These are phyloP conservation scores for Meleagris gallopavo DNA, from an alignment of 2,113 vertebrate genomes.

Conservation along the genomic window DNA sequence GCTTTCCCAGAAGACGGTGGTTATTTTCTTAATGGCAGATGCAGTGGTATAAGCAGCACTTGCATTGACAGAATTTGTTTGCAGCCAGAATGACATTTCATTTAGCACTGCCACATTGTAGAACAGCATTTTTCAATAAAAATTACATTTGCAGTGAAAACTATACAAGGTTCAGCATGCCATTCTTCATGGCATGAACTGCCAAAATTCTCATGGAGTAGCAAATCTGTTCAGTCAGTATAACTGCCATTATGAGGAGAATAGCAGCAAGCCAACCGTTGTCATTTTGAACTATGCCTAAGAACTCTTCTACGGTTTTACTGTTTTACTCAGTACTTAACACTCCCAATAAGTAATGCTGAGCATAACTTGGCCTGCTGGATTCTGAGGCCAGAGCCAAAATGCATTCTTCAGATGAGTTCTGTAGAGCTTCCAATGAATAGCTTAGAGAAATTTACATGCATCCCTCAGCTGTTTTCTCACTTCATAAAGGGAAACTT, in stretches of 20 bases:
- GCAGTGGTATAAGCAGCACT: constrained; percentile 23
- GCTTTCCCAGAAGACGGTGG: constrained; percentile 34
- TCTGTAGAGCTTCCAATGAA: neutral
- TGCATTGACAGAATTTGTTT: constrained; percentile 60
- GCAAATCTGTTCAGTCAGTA: neutral
- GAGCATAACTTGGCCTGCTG: neutral
- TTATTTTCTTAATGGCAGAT: constrained; percentile 47
- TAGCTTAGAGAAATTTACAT: neutral
- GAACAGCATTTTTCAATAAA: constrained; percentile 33
- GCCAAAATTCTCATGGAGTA: constrained; percentile 39
- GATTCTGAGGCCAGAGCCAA: neutral
- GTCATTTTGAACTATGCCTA: constrained; percentile 10
- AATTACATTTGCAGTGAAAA: neutral
- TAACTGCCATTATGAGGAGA: constrained; percentile 28
- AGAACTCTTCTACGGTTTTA: neutral
- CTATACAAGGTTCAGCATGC: neutral
- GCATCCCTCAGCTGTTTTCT: neutral
- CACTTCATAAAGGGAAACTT: neutral
- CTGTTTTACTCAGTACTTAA: neutral
- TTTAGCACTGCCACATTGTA: constrained; percentile 4
- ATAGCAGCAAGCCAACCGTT: constrained; percentile 3
- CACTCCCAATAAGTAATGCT: neutral
- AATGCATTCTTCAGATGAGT: neutral
- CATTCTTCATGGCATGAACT: neutral
- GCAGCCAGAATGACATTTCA: constrained; percentile 60